Evolutionary conservation across 2,888 invertebrate species (phyloP).

Genomic region (Plusia festucae): DNA sequence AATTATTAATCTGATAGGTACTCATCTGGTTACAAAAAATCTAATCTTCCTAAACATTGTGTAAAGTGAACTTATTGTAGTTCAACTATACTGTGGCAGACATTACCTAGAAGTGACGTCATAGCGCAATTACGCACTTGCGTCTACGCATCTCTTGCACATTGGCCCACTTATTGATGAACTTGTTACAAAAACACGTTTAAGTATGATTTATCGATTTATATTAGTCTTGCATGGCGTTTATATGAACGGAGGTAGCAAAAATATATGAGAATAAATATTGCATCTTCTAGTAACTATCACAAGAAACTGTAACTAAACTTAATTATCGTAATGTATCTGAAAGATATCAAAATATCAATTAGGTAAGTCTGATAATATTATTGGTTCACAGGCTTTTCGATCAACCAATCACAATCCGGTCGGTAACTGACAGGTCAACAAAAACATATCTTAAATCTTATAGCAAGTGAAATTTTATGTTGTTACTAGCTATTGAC

Average conservation of each 20-base stretch:
- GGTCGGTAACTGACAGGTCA: neutral
- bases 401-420: too few relatives aligned
- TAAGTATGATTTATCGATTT: slow-evolving; percentile 23
- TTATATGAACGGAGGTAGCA: neutral
- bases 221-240: slow-evolving; percentile 8
- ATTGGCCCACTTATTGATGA: slow-evolving; percentile 29
- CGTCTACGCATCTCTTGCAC: slow-evolving; percentile 33
- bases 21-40: too few relatives aligned
- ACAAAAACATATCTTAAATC: neutral
- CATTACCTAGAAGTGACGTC: slow-evolving; percentile 31
- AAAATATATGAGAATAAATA: neutral
- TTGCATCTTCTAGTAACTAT: neutral
- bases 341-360: too few relatives aligned
- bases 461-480: neutral
- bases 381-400: neutral
- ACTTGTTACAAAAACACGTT: slow-evolving; percentile 31
- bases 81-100: neutral
- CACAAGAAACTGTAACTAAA: neutral
- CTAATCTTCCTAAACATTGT: neutral
- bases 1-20: too few relatives aligned
- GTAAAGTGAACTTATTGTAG: neutral
- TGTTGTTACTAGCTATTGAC: too few relatives aligned
- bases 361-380: too few relatives aligned
- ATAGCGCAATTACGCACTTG: slow-evolving; percentile 35
- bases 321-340: neutral